Evolutionary conservation across 2,797 vertebrate genomes (phyloP), one percentile per base, ranked within the genome.

Genomic region (Jordanella pulchra): DNA sequence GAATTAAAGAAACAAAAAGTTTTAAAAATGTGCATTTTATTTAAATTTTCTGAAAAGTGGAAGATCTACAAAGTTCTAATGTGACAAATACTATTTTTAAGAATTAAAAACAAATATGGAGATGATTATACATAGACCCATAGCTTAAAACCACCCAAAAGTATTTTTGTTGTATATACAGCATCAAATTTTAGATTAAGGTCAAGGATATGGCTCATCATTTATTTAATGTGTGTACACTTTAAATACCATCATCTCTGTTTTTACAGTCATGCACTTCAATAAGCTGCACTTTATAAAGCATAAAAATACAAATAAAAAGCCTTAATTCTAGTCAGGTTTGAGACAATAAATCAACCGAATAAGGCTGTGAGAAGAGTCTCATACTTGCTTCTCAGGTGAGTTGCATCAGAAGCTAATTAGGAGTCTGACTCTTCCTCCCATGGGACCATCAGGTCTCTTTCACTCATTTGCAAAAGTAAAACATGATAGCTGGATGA

Each of bases 321-420:
- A 5, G 13, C 2, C 1, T n/a, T 27, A 11, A 25, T 21, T 54
- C 30, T 56, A 61, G 58, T 61, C 35, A 32, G 30, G 23, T 45
- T 28, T 23, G 10, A 78, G 65, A 60, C 15, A n/a, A 51, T 15
- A 39, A 82, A 70, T 82, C 48, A 75, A 79, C 75, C 64, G 48
- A 45, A 35, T 74, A 0, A 60, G 23, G 69, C 67, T 65, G 78
- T 78, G 69, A 30, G 65, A 54, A 15, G 45, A 42, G 1, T 61
- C 79, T 71, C 69, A 1, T n/a, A 7, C 54, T 3, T 2, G 17
- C 32, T 60, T 80, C 82, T n/a, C 84, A 77, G 84, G 82, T 80
- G 71, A 25, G 79, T 89, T 89, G 70, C 82, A 82, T 86, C 86
- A 85, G 82, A 72, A 64, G 80, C 79, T 82, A 80, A 85, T 89